Base-by-base conservation (phyloP, 1,140 invertebrate genomes). In the Cydia fagiglandana region DNA sequence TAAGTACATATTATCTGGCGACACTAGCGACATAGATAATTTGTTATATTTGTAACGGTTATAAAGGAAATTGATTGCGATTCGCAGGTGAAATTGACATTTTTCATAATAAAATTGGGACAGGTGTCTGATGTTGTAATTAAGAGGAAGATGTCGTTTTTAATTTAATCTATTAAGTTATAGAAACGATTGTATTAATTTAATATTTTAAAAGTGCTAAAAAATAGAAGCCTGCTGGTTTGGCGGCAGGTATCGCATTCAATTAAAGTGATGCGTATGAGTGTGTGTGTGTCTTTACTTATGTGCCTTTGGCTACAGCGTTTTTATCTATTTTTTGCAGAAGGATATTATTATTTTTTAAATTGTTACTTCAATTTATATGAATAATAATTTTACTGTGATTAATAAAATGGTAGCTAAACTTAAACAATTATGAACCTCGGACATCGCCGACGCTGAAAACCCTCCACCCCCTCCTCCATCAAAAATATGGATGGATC, bases 61-160 rank as follows among this genome's bases (percentile, higher is more conserved):
- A 45, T 70, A 70, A n/a, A 70, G 15, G 2, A 70, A 70, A 70
- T 70, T 70, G 66, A 70, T 41, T 70, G 34, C 15, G 66, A 70
- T 70, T 70, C 34, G 66, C 38, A 70, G 38, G 66, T 70, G 66
- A 70, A 70, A 70, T 70, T 17, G 17, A 70, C 12, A 70, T 41
- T 70, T 70, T 70, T 70, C 66, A 38, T 41, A 70, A 70, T 70
- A 70, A 41, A 70, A 70, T 70, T 70, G 34, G 30, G 4, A 17
- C 66, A 70, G 66, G 38, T 70, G 66, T 10, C 15, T 70, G 38
- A 70, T 70, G 66, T 70, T 70, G 4, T 70, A 70, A 70, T 70
- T 70, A 70, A 70, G 34, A n/a, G 64, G 64, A n/a, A 15, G 66
- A 41, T 70, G 34, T 70, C 66, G 30, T 10, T 70, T 70, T 45